Evolutionary conservation across 2,113 vertebrate species (phyloP).

Genomic region (Prochilodus magdalenae): DNA sequence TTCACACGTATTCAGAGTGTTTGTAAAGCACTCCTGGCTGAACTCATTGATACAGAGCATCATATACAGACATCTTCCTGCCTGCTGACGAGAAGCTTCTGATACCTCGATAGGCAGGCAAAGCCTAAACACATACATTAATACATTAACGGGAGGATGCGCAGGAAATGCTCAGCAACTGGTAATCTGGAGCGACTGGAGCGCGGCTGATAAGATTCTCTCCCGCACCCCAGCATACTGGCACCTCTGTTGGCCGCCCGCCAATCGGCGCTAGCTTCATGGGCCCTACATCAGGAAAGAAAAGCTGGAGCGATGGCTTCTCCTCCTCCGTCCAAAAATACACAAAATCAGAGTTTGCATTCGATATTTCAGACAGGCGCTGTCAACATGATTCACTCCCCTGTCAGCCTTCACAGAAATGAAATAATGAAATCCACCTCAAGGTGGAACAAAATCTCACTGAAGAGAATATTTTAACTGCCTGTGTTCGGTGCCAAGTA

Average conservation of each 20-base stretch:
- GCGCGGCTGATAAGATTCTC: constrained; percentile 71
- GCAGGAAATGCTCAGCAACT: constrained; percentile 58
- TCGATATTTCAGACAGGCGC: constrained; percentile 76
- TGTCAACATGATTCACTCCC: constrained; percentile 83
- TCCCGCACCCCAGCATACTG: constrained; percentile 62
- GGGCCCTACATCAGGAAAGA: constrained; percentile 68
- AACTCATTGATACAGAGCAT: constrained; percentile 27
- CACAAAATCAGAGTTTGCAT: constrained; percentile 75
- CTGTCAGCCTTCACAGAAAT: constrained; percentile 77
- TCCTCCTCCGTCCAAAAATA: constrained; percentile 76
- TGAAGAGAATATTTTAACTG: constrained; percentile 75
- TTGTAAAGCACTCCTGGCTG: background rate
- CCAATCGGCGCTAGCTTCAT: constrained; percentile 69
- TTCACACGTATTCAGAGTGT: constrained; percentile 24
- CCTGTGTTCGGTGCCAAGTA: constrained; percentile 71
- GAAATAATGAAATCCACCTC: constrained; percentile 83
- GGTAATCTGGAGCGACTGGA: constrained; percentile 69
- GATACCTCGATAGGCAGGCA: constrained; percentile 48
- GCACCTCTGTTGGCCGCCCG: constrained; percentile 68
- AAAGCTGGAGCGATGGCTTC: constrained; percentile 69
- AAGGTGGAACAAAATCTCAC: constrained; percentile 81
- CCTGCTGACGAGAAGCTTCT: constrained; percentile 38
- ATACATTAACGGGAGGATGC: constrained; percentile 64
- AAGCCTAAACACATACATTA: constrained; percentile 59
- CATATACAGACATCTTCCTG: constrained; percentile 38